Percentiles rank a stretch among this genome's conserved stretches.
These are phyloP conservation scores for Drosophila chauvacae DNA, from an alignment of 1,140 invertebrate genomes.

Conservation along the genomic window DNA sequence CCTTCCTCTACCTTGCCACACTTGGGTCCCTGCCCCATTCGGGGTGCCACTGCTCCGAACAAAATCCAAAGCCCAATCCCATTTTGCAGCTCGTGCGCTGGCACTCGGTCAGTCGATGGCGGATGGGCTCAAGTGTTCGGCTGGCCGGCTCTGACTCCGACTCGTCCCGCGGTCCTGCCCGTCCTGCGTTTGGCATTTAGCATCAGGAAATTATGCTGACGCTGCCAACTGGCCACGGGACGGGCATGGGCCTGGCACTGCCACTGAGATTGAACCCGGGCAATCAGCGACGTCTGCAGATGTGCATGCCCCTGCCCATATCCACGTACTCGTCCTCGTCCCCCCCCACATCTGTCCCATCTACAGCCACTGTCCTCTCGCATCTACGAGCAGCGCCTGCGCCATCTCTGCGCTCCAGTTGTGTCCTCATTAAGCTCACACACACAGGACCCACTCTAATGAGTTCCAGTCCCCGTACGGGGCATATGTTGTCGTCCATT, in stretches of 20 bases:
- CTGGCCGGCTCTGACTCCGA: slow-evolving; percentile 40
- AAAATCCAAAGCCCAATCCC: slow-evolving; percentile 16
- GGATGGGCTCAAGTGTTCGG: slow-evolving; percentile 78
- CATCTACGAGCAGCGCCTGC: slow-evolving; percentile 58
- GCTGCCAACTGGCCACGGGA: slow-evolving; percentile 71
- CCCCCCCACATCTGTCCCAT: slow-evolving; percentile 49
- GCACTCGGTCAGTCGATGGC: slow-evolving; percentile 75
- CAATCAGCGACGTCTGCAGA: slow-evolving; percentile 79
- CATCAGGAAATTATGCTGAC: slow-evolving; percentile 84
- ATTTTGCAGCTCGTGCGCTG: slow-evolving; percentile 43
- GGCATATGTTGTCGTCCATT: slow-evolving; percentile 74
- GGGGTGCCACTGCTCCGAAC: slow-evolving; percentile 21
- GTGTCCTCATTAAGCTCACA: slow-evolving; percentile 71
- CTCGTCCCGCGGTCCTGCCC: slow-evolving; percentile 34
- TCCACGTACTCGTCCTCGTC: slow-evolving; percentile 45
- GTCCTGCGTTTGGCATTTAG: slow-evolving; percentile 81
- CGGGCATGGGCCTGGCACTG: slow-evolving; percentile 35
- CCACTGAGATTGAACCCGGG: slow-evolving; percentile 52
- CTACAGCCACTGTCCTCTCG: slow-evolving; percentile 23
- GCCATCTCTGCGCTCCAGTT: slow-evolving; percentile 43
- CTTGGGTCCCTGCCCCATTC: slow-evolving; percentile 30
- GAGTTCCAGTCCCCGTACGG: slow-evolving; percentile 60
- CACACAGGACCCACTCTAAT: slow-evolving; percentile 65
- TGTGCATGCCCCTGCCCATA: slow-evolving; percentile 67
- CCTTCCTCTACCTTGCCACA: slow-evolving; percentile 1